phyloP scores from a whole-genome alignment of 23 tunicate species.

The Diplosoma virens region DNA sequence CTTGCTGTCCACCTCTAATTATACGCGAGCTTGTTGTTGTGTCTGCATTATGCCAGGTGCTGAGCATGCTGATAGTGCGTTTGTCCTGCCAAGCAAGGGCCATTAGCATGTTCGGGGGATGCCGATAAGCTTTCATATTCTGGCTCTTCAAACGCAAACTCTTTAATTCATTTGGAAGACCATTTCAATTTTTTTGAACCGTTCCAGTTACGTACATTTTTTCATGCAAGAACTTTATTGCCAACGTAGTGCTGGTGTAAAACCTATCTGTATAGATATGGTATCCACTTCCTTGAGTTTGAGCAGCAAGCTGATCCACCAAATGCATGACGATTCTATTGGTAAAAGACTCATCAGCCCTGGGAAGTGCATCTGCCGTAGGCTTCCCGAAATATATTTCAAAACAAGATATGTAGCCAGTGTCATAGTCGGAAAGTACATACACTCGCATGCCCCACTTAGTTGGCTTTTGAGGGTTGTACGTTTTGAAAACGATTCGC shows the following conservation, averaged over 20 bases:
- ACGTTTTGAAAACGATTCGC: not conserved
- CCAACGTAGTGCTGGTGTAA: conserved; percentile 6
- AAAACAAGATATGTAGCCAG: no score
- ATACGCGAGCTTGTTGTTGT: not conserved
- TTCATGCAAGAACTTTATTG: not conserved
- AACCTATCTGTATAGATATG: conserved; percentile 17
- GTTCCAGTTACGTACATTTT: not conserved
- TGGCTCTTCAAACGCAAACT: not conserved
- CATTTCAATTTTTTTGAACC: not conserved
- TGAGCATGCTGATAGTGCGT: not conserved
- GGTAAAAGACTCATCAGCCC: not conserved
- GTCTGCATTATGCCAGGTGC: conserved; percentile 18
- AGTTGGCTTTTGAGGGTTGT: no score
- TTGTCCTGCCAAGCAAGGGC: conserved; percentile 7
- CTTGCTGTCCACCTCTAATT: not conserved
- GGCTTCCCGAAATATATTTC: no score
- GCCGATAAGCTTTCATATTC: not conserved
- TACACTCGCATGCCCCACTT: no score
- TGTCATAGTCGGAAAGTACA: no score
- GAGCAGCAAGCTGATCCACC: not conserved
- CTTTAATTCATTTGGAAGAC: conserved; percentile 4
- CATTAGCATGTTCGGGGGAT: not conserved
- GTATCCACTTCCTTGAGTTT: not conserved
- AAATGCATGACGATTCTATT: conserved; percentile 21
- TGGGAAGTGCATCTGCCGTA: not conserved